Evolutionary conservation across 2,113 vertebrate species (phyloP).

Genomic region (Xiphorhynchus elegans): DNA sequence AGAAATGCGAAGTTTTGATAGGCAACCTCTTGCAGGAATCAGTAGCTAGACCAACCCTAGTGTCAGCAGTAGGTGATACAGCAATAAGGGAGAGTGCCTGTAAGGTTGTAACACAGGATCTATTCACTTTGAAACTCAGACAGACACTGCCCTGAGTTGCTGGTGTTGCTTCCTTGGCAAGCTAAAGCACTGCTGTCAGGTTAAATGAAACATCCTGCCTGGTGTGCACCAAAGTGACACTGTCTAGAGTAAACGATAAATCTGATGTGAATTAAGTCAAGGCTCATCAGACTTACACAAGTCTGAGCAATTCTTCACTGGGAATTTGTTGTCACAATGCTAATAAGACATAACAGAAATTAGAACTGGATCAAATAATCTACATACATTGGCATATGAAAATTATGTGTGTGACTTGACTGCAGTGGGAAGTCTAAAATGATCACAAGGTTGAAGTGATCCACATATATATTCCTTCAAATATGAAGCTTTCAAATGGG

Average conservation of each 20-base stretch:
- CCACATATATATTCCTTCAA: not conserved
- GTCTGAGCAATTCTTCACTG: not conserved
- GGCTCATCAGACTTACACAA: constrained; percentile 12
- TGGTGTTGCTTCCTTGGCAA: not conserved
- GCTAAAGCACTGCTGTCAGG: not conserved
- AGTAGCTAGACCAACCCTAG: not conserved
- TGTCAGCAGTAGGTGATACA: not conserved
- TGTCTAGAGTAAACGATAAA: not conserved
- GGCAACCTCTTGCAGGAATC: not conserved
- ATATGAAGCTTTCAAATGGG: not conserved
- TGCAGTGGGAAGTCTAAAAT: not conserved
- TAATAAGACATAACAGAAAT: constrained; percentile 23
- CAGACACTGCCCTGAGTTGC: not conserved
- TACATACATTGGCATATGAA: not conserved
- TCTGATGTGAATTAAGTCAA: constrained; percentile 47
- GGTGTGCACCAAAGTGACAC: not conserved
- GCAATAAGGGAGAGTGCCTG: not conserved
- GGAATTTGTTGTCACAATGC: not conserved
- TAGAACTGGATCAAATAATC: constrained; percentile 13
- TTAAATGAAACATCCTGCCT: not conserved
- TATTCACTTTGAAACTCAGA: not conserved
- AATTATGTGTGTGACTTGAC: not conserved
- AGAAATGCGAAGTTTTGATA: not conserved
- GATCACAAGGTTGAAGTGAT: not conserved
- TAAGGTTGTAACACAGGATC: fast-evolving